Percentiles rank a stretch among this genome's conserved stretches.
Conservation (phyloP, 2,797 vertebrate species). For the Loriculus beryllinus region DNA sequence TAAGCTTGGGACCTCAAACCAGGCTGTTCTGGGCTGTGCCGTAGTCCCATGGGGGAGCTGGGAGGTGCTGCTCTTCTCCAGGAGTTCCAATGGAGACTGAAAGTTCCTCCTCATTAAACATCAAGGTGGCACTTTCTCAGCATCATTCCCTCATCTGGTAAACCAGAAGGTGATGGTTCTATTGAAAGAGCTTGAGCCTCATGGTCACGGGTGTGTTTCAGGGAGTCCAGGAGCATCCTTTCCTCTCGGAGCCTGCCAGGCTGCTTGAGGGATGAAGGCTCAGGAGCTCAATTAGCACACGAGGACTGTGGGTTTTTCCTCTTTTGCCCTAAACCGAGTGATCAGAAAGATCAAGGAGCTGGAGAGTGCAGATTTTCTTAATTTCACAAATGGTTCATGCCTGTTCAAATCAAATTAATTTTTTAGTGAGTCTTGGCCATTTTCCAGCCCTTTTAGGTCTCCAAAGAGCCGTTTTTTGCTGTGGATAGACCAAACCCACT, state of each 20-base stretch:
- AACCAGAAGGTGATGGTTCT: background rate
- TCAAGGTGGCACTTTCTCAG: accelerated
- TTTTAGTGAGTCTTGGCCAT: conserved; percentile 26
- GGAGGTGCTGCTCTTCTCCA: background rate
- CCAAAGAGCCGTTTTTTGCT: conserved; percentile 23
- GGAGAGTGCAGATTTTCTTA: conserved; percentile 36
- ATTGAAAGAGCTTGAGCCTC: accelerated
- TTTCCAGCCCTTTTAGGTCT: conserved; percentile 41
- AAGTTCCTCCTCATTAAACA: background rate
- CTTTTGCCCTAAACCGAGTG: background rate
- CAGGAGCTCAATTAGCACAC: background rate
- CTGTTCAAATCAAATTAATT: conserved; percentile 64
- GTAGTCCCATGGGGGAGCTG: background rate
- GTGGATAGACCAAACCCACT: conserved; percentile 44
- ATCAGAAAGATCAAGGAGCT: conserved; percentile 11
- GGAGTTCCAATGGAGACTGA: background rate
- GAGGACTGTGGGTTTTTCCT: background rate
- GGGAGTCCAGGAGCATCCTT: background rate
- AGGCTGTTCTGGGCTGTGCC: accelerated
- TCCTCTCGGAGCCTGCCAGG: background rate
- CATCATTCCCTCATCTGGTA: background rate
- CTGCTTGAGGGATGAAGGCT: background rate
- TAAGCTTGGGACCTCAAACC: background rate
- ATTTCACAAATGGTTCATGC: conserved; percentile 25
- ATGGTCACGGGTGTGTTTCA: accelerated